Evolutionary conservation across 2,113 vertebrate genomes (phyloP), one percentile per base, ranked within the genome.

Genomic region (Piaya cayana): DNA sequence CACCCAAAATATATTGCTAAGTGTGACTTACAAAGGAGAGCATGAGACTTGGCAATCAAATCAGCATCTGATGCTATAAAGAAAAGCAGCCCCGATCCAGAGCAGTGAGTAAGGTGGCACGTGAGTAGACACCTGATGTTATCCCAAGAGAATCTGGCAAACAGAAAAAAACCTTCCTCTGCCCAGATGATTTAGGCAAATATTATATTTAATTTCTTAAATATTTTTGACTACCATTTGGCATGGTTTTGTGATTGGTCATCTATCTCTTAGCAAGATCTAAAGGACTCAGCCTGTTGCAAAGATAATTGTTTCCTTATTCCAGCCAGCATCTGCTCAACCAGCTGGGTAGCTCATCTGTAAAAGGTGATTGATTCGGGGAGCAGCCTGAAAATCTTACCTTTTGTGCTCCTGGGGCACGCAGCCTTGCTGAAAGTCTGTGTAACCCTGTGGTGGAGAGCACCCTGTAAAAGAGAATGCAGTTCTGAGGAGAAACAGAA

Each of bases 301-400:
- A 91, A 91, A 94, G 87, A 72, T 67, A 92, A 92, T 82, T 92
- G 89, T 96, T 95, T 86, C 79, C 90, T 91, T 94, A 70, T 90
- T 93, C 72, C 81, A 89, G 53, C 60, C 77, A 81, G 92, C 91
- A 81, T 88, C 86, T 92, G 88, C 94, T 91, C 76, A 85, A 63
- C 75, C 92, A 82, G 81, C 85, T 92, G 75, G 53, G 90, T 32
- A 53, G 67, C 70, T 92, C 89, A 63, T 92, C 59, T 82, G 84
- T 72, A 60, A 84, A 84, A 88, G 94, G 91, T 80, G 94, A 80
- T 71, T 62, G 78, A 84, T 87, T 88, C 75, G 82, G 93, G 91
- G 76, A 76, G 81, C 70, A 86, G 68, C 88, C 85, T 62, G 68
- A 86, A 83, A 23, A 63, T 56, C 60, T 80, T 42, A 8, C 49